Evolutionary conservation across 2,888 invertebrate species (phyloP).

Genomic region (Amphiduros pacificus): DNA sequence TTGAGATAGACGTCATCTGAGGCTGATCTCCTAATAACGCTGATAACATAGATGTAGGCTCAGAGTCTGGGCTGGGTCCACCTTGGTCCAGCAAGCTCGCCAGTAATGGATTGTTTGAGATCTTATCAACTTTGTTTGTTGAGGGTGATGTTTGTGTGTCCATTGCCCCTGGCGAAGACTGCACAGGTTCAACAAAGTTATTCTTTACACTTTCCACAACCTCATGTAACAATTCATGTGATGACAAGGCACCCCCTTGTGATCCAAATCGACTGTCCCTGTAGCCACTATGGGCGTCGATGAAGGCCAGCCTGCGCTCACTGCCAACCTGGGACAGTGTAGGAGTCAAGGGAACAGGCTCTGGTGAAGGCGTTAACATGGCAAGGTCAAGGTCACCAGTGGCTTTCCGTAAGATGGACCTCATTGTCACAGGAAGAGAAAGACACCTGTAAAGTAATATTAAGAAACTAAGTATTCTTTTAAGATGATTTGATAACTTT

Average conservation of each 20-base stretch:
- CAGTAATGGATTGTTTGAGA: conserved; percentile 48
- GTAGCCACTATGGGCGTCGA: conserved; percentile 8
- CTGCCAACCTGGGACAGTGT: conserved; percentile 19
- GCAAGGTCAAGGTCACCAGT: conserved; percentile 34
- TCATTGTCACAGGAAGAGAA: conserved; percentile 89
- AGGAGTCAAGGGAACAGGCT: background rate
- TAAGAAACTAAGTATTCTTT: too few relatives aligned
- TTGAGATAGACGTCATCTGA: background rate
- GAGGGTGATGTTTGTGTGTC: background rate
- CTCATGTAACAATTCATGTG: background rate
- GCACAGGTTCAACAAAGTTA: too few relatives aligned
- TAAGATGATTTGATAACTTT: too few relatives aligned
- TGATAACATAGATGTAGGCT: conserved; percentile 45
- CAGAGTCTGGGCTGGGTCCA: conserved; percentile 28
- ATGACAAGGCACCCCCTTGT: background rate
- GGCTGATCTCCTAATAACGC: conserved; percentile 47
- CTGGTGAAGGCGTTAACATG: conserved; percentile 9
- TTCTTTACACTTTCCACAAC: background rate
- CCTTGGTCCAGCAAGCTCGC: conserved; percentile 51
- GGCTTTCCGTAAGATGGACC: conserved; percentile 76
- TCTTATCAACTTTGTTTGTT: conserved; percentile 25
- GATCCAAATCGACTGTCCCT: background rate
- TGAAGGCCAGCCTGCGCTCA: conserved; percentile 25
- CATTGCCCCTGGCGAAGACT: background rate
- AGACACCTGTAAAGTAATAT: conserved; percentile 67